Percentiles rank a stretch among this genome's conserved stretches.
Evolutionary conservation across 2,113 vertebrate species (phyloP).

Genomic region (Rhinichthys klamathensis): DNA sequence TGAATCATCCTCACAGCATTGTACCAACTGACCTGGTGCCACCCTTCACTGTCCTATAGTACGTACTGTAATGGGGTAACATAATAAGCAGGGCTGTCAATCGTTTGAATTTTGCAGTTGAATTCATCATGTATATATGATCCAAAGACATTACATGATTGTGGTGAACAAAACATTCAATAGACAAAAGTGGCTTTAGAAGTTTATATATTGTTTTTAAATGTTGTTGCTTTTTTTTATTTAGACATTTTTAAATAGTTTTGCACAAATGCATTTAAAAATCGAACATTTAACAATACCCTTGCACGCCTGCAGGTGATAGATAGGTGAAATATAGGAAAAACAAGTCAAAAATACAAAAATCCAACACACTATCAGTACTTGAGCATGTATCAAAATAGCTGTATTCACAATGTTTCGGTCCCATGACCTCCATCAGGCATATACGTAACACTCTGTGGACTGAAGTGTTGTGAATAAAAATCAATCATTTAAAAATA

Average conservation of each 20-base stretch:
- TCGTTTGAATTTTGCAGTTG: background rate
- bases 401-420: too few relatives aligned
- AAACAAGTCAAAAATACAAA: too few relatives aligned
- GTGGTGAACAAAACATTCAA: background rate
- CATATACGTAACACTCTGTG: too few relatives aligned
- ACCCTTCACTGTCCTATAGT: background rate
- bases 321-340: too few relatives aligned
- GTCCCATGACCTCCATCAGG: too few relatives aligned
- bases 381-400: too few relatives aligned
- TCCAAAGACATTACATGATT: background rate
- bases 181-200: background rate
- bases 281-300: too few relatives aligned
- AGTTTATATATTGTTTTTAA: background rate
- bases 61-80: background rate
- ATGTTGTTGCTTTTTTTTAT: background rate
- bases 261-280: too few relatives aligned
- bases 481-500: too few relatives aligned
- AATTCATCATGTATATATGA: background rate
- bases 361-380: too few relatives aligned
- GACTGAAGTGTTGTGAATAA: too few relatives aligned
- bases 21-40: conserved; percentile 8
- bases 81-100: background rate
- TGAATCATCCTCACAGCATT: conserved; percentile 25
- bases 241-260: background rate
- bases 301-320: too few relatives aligned